Evolutionary conservation across 2,888 invertebrate genomes (phyloP).

Genomic region (Andrena flavipes): DNA sequence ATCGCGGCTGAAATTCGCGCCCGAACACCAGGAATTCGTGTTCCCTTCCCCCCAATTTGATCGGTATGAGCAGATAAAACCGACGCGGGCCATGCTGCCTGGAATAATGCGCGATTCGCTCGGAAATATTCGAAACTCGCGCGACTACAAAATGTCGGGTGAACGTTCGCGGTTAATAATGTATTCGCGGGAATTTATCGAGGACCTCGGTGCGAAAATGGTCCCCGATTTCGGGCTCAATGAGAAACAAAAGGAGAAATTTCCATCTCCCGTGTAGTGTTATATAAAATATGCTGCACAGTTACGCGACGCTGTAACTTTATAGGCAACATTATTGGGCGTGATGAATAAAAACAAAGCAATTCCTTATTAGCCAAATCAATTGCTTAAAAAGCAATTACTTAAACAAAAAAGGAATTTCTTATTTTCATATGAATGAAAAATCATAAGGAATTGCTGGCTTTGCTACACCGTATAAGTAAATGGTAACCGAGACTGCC

Average conservation of each 20-base stretch:
- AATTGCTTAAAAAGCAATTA: too few relatives aligned
- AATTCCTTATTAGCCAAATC: too few relatives aligned
- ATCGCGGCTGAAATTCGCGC: slow-evolving; percentile 64
- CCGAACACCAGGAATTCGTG: slow-evolving; percentile 62
- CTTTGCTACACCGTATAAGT: too few relatives aligned
- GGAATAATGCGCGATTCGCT: slow-evolving; percentile 47
- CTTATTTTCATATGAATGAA: too few relatives aligned
- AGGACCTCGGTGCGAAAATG: background rate
- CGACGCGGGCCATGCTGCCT: background rate
- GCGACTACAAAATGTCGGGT: slow-evolving; percentile 33
- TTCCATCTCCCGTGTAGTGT: background rate
- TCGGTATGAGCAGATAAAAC: slow-evolving; percentile 60
- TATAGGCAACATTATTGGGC: too few relatives aligned
- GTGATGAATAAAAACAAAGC: too few relatives aligned
- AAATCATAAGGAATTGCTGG: too few relatives aligned
- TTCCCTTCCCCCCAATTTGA: slow-evolving; percentile 58
- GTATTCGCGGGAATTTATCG: slow-evolving; percentile 30
- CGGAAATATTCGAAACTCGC: slow-evolving; percentile 45
- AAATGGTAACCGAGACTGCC: too few relatives aligned
- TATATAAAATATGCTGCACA: too few relatives aligned
- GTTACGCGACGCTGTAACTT: too few relatives aligned
- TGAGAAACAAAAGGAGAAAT: slow-evolving; percentile 17
- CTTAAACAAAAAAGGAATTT: too few relatives aligned
- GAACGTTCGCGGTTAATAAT: slow-evolving; percentile 49
- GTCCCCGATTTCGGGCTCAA: slow-evolving; percentile 7